A percentile compares a stretch with the other conserved stretches of the same genome.
These are phyloP conservation scores for Zygogramma bicolorata DNA, from an alignment of 2,888 invertebrate genomes.

Conservation along the genomic window DNA sequence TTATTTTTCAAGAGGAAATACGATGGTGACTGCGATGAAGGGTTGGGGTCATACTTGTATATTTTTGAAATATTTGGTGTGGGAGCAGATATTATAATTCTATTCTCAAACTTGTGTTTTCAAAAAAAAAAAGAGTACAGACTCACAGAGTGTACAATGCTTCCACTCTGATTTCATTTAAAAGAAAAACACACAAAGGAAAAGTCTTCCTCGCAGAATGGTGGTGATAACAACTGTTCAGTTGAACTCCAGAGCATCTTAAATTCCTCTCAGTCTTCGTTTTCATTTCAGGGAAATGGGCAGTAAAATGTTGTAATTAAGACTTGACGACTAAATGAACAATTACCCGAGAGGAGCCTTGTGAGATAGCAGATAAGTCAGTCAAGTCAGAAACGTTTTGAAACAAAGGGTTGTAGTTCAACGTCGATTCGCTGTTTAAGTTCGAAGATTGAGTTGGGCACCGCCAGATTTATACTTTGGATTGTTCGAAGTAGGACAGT, in stretches of 20 bases:
- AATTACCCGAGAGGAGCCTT: neutral
- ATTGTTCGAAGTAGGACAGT: too few relatives aligned
- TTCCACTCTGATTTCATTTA: neutral
- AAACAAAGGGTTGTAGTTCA: neutral
- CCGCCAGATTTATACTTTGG: neutral
- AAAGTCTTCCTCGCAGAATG: neutral
- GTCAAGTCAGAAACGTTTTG: neutral
- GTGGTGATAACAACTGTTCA: neutral
- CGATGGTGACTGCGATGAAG: too few relatives aligned
- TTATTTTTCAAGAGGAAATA: too few relatives aligned
- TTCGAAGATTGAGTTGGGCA: neutral
- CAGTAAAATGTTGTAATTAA: slow-evolving; percentile 1
- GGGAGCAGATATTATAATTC: too few relatives aligned
- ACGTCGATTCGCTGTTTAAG: neutral
- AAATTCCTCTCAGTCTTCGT: neutral
- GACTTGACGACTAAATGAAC: neutral
- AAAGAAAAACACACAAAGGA: neutral
- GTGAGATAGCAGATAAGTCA: neutral
- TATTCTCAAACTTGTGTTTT: too few relatives aligned
- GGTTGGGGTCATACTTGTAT: too few relatives aligned
- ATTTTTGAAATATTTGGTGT: too few relatives aligned
- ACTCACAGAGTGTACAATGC: too few relatives aligned
- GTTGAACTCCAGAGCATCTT: neutral
- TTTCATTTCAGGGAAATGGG: neutral
- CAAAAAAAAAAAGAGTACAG: too few relatives aligned